Evolutionary conservation across 35 echinoderm and acorn worm species (phyloP).

Genomic region (Lytechinus pictus): DNA sequence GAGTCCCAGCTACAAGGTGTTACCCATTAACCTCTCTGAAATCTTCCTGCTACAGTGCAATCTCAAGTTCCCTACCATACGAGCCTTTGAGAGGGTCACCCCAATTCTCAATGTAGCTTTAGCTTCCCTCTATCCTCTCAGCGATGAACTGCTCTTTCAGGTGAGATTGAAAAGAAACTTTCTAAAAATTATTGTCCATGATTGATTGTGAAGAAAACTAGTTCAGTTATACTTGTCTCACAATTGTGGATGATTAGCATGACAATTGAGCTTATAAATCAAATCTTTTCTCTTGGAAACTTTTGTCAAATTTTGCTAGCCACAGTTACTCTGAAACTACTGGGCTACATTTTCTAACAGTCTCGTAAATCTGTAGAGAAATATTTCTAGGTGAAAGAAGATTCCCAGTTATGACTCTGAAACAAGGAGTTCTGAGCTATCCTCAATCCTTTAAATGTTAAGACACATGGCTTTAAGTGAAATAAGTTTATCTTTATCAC

Average conservation of each 20-base stretch:
- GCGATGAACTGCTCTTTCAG: slow-evolving; percentile 77
- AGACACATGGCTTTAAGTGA: neutral
- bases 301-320: no score
- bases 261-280: no score
- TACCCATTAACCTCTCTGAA: slow-evolving; percentile 98
- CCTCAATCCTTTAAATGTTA: no score
- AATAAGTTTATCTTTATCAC: neutral
- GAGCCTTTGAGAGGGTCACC: slow-evolving; percentile 89
- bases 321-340: no score
- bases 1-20: slow-evolving; percentile 87
- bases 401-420: no score
- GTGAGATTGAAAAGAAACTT: neutral
- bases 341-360: no score
- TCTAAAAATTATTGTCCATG: neutral
- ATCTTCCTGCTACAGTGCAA: slow-evolving; percentile 97
- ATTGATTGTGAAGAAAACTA: neutral
- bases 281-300: no score
- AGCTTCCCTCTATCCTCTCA: slow-evolving; percentile 84
- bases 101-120: slow-evolving; percentile 86
- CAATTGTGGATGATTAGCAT: no score
- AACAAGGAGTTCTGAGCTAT: no score
- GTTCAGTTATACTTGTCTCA: no score
- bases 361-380: no score
- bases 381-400: no score
- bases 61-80: slow-evolving; percentile 82